Conservation (phyloP, 2,888 invertebrate genomes). For the Zonitis immaculata region DNA sequence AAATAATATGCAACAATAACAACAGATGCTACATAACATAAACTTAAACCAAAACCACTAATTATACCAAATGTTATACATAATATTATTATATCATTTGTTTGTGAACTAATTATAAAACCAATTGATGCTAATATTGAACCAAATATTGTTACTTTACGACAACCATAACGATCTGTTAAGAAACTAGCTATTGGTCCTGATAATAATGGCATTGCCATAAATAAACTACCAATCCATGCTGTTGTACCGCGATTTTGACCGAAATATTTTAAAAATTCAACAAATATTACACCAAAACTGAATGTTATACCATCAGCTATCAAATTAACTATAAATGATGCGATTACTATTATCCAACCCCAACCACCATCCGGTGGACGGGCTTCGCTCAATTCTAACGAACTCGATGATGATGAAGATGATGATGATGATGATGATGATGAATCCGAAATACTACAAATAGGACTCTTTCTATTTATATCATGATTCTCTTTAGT, state of each 20-base stretch:
- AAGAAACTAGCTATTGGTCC: conserved; percentile 81
- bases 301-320: conserved; percentile 91
- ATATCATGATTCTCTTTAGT: conserved; percentile 36
- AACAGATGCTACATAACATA: conserved; percentile 86
- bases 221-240: conserved; percentile 85
- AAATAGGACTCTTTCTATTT: neutral
- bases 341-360: conserved; percentile 86
- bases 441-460: neutral
- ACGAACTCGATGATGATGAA: conserved; percentile 40
- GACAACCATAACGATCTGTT: conserved; percentile 78
- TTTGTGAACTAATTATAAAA: conserved; percentile 71
- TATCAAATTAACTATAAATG: conserved; percentile 85
- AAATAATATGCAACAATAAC: conserved; percentile 89
- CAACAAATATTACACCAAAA: conserved; percentile 84
- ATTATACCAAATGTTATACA: conserved; percentile 79
- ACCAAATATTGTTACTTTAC: conserved; percentile 72
- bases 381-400: conserved; percentile 61
- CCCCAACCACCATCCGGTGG: conserved; percentile 91
- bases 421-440: neutral
- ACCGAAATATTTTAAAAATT: conserved; percentile 79
- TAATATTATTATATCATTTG: conserved; percentile 70
- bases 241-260: conserved; percentile 83
- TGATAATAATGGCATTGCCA: conserved; percentile 84
- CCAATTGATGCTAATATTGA: conserved; percentile 70
- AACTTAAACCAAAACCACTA: conserved; percentile 78